Evolutionary conservation across 2,113 vertebrate species (phyloP), one percentile per base, ranked within the genome.

Genomic region (Orycteropus afer): DNA sequence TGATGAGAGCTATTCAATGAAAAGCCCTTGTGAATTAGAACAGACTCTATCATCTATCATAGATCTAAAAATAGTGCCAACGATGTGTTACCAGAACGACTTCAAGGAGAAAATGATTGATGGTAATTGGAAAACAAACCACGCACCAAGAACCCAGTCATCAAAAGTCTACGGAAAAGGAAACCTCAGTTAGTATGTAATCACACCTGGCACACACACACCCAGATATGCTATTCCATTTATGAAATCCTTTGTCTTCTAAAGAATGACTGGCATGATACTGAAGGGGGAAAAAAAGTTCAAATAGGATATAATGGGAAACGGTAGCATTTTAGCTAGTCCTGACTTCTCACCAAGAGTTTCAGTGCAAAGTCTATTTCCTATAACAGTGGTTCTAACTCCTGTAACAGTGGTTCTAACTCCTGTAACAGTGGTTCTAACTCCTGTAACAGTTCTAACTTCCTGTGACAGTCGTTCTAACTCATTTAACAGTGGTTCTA

Each of bases 51-150:
- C 49, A 92, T 97, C 87, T 92, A 93, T 95, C 89, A 95, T 8
- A 93, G 55, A 74, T 92, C 89, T 94, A 90, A 97, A 97, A 97
- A 88, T 65, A 97, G 86, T 59, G 84, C 59, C 86, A 91, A 86
- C 89, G 61, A 94, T 91, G 37, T n/a, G 47, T 88, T 97, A 69
- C 53, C 49, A 77, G 93, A 97, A 96, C 83, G 93, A 55, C 93
- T 98, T 95, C 61, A 77, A 96, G 65, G 80, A 97, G 96, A 49
- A 49, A 95, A 94, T 97, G 96, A 97, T 96, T 98, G 97, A 97
- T 96, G 95, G 74, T 95, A 95, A 96, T 95, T 95, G 93, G 85
- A 98, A 98, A 96, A 96, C 95, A 97, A 98, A 95, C 94, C 87
- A 84, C 82, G 91, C n/a, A 93, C 61, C 87, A 97, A 93, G 82